These are phyloP conservation scores for Ia io DNA, from an alignment of 2,113 vertebrate species.

Conservation along the genomic window DNA sequence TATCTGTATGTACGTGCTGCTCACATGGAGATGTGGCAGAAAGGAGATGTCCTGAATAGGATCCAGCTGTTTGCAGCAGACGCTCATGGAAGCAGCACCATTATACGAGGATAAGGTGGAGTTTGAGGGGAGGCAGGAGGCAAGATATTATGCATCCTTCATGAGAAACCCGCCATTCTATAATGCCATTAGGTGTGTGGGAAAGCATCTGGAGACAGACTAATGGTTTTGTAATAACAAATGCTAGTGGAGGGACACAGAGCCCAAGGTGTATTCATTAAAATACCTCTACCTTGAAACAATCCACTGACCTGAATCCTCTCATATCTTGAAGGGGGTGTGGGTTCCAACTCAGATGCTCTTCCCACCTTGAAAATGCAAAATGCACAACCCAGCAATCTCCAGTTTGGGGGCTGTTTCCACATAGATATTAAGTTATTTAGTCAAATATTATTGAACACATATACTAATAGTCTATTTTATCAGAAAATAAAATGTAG, in stretches of 20 bases:
- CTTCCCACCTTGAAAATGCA: not conserved
- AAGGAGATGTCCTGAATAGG: not conserved
- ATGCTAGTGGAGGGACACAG: not conserved
- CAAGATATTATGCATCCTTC: not conserved
- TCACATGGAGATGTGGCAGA: not conserved
- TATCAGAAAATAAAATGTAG: not conserved
- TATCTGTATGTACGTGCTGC: rapidly evolving
- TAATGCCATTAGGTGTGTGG: not conserved
- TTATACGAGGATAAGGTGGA: not conserved
- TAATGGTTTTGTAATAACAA: not conserved
- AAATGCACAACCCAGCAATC: not conserved
- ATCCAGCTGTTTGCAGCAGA: not conserved
- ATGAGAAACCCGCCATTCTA: not conserved
- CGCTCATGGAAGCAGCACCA: rapidly evolving
- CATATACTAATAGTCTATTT: not conserved
- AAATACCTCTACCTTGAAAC: not conserved
- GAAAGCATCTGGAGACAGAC: not conserved
- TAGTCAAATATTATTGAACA: not conserved
- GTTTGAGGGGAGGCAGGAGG: not conserved
- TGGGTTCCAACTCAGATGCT: not conserved
- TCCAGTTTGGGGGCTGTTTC: not conserved
- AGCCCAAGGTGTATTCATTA: not conserved
- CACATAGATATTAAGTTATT: not conserved
- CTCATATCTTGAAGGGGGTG: not conserved
- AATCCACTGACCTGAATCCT: not conserved